Base-by-base conservation (phyloP, 1,140 invertebrate genomes). In the Halictus rubicundus region DNA sequence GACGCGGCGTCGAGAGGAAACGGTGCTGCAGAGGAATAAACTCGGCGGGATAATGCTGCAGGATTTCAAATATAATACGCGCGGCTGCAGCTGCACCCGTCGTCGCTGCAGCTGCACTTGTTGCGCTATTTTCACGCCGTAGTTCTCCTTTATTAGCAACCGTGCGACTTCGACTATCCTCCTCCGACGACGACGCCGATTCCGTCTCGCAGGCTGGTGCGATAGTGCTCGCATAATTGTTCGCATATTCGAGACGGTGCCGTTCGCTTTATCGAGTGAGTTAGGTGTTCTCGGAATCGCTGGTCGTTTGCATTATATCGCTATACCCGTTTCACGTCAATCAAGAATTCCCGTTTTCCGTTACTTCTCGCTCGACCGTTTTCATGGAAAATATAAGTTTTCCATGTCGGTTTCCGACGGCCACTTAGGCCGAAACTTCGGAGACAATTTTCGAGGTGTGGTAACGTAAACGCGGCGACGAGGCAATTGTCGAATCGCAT, bases 101-200 rank as follows among this genome's bases (percentile, higher is more conserved):
- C 80, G 71, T 63, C 65, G 23, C 71, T 54, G 81, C 81, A 76
- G 74, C 69, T 86, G 76, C 87, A 88, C 88, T 89, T 88, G 88
- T 89, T 88, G 88, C 88, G 65, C 86, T 87, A 82, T 84, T 85
- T 88, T 85, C 79, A 54, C 70, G 54, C 57, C 9, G 39, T 23
- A 57, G 61, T 59, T 54, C 76, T 60, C 78, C 82, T 78, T 86
- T 84, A 88, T 86, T 84, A 87, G 75, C 54, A 46, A 12, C 49
- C 66, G 21, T 61, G 60, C 25, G 64, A 21, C n/a, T 14, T 57
- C 78, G 69, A 70, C 69, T 82, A 71, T 76, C n/a, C n/a, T n/a
- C n/a, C n/a, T n/a, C n/a, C n/a, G n/a, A n/a, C n/a, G n/a, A n/a
- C n/a, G n/a, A n/a, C n/a, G n/a, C 39, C 19, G 37, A 52, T 60